phyloP scores from a whole-genome alignment of 2,113 vertebrate species.

The Oryctolagus cuniculus region mOryCun1.1 NC_091436.1:52787501-52788000 shows the following conservation, averaged over 20 bases:
- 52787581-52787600: neutral
- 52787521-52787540: constrained; percentile 18
- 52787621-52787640: constrained; percentile 50
- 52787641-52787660: constrained; percentile 1
- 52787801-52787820: constrained; percentile 40
- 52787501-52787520: neutral
- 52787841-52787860: neutral
- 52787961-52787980: constrained; percentile 98
- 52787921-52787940: constrained; percentile 98
- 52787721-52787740: constrained; percentile 7
- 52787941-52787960: constrained; percentile 97
- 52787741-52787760: constrained; percentile 53
- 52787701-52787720: constrained; percentile 9
- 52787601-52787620: constrained; percentile 34
- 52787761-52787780: constrained; percentile 38
- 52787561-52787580: constrained; percentile 37
- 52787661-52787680: constrained; percentile 14
- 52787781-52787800: neutral
- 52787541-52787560: constrained; percentile 43
- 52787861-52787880: constrained; percentile 57
- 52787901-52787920: constrained; percentile 97
- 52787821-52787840: constrained; percentile 53
- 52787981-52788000: constrained; percentile 99
- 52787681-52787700: neutral
- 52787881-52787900: constrained; percentile 82